Evolutionary conservation across 1,140 invertebrate species (phyloP), one percentile per base, ranked within the genome.

Genomic region (Sinella curviseta): DNA sequence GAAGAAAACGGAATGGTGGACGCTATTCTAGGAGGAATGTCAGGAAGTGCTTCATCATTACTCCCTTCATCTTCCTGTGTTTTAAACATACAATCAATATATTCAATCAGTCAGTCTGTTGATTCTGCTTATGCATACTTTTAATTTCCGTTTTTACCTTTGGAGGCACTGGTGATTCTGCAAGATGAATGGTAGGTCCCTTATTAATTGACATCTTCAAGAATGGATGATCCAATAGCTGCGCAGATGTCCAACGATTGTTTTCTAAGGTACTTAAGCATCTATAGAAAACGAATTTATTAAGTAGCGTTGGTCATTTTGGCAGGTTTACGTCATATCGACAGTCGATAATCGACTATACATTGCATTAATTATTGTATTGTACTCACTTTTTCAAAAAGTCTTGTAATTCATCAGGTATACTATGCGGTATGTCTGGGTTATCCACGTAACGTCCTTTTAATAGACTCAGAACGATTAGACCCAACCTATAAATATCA

Each of bases 401-500:
- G 85, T 94, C 92, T 80, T 90, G 89, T 77, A 94, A 88, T 82
- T 92, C 90, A 60, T 86, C 84, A 34, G 89, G 88, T 35, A 91
- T 85, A 31, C 85, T 85, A 20, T 85, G 82, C 57, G 90, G 89
- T 78, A 91, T 87, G 79, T 89, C 87, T 17, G 89, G 86, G 70
- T 89, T 84, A 33, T 89, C 88, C 48, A 89, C 86, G 67, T 87
- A 84, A 26, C 80, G 80, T 33, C 91, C 90, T 78, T 88, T 88
- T 2, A 90, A 82, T 75, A 92, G 84, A 2, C 89, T 90, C 54
- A 91, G 84, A 16, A 92, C 78, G 35, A 92, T 85, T 28, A 90
- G 85, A 74, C 91, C 93, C 84, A 93, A 89, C 83, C 90, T 89
- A 84, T 90, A 92, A 83, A 94, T 90, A 85, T 94, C 93, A 77